Evolutionary conservation across 2,888 invertebrate genomes (phyloP), one percentile per base, ranked within the genome.

Genomic region (Pachliopta kotzebuea): DNA sequence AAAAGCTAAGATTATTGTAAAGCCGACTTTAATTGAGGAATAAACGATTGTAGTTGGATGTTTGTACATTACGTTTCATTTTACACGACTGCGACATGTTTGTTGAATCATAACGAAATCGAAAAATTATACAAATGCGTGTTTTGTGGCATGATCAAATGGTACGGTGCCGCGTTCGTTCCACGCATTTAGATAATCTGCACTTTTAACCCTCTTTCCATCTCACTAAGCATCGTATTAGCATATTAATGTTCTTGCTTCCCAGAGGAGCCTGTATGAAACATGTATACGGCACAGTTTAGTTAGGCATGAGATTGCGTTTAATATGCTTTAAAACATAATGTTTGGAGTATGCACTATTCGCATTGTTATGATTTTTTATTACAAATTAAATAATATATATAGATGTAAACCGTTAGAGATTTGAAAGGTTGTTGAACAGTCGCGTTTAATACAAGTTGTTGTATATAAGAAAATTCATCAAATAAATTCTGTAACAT

Each of bases 151-250:
- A 67, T 71, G 72, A 77, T 80, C 77, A 74, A 76, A 80, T 73
- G 75, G 76, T 79, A 73, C 73, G 76, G 72, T 73, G 72, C 75
- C 75, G 75, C 80, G 71, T 73, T 73, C 70, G 67, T 69, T 75
- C 73, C 74, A 73, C 73, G 73, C 66, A 72, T 75, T 74, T 70
- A 70, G 72, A 80, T 83, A 79, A 83, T 86, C 78, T 80, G 77
- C 75, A 85, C 81, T 88, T 89, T 89, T 87, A 81, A 74, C 81
- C 83, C 77, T 82, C 80, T 89, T 90, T 88, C 85, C 74, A 80
- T 81, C 74, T 72, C 75, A 77, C 77, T 73, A 69, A 77, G 75
- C 75, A 82, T 90, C 81, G 85, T 83, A 90, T 90, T 90, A 77
- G 74, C 90, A 90, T 90, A 84, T 67, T 80, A 84, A 88, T 79